Evolutionary conservation across 2,888 invertebrate genomes (phyloP), one percentile per base, ranked within the genome.

Genomic region (Cryptocephalus moraei): DNA sequence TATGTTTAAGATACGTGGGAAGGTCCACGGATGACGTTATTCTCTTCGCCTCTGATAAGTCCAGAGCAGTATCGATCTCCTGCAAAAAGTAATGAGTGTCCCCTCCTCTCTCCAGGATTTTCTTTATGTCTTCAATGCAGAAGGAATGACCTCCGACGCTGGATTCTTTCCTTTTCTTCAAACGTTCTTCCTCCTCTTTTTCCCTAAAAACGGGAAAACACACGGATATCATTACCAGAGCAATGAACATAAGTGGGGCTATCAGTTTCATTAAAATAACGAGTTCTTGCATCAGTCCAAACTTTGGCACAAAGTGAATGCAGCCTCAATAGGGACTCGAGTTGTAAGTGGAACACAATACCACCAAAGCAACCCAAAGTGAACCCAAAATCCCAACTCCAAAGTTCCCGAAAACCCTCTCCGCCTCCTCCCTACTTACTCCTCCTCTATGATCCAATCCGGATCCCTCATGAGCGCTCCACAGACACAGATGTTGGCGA

Each of bases 391-490:
- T n/a, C n/a, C n/a, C n/a, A n/a, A n/a, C n/a, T n/a, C n/a, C n/a
- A n/a, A n/a, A n/a, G n/a, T n/a, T n/a, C n/a, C n/a, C n/a, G n/a
- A n/a, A n/a, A n/a, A n/a, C n/a, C n/a, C 22, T 22, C 6, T 6
- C 6, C 22, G 6, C 22, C 2, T 22, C 22, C 6, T 22, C 3
- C n/a, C 4, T 32, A 50, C 49, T 52, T 49, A 56, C 50, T 77
- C 76, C 57, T 36, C 36, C 12, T 82, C 81, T 8, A 72, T 75
- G 76, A 81, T 80, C 91, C 91, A 91, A 56, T 89, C 87, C 1
- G 92, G 86, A 66, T 92, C 91, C 44, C 86, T 76, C 88, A 93
- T 91, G 0, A 91, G 75, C 22, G 86, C 80, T 0, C 91, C 92
- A 64, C 89, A 90, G 0, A 89, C 86, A 61, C 88, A 87, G 63